Evolutionary conservation across 1,140 invertebrate genomes (phyloP).

Genomic region (Pseudomyrmex cubaensis): DNA sequence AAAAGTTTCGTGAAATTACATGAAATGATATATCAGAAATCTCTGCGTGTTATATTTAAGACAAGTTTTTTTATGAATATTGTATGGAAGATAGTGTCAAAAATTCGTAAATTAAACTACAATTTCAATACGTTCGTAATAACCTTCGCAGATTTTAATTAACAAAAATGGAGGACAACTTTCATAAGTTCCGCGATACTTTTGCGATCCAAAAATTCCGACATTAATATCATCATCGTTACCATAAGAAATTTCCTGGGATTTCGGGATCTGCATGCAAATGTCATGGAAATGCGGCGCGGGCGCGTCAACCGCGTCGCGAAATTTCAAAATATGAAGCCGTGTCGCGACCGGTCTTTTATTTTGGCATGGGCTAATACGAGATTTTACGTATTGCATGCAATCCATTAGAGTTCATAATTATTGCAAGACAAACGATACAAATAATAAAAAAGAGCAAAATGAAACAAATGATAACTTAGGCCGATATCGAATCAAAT

Average conservation of each 20-base stretch:
- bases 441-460: slow-evolving; percentile 8
- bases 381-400: slow-evolving; percentile 43
- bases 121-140: not conserved
- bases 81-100: not conserved
- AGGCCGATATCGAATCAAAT: too few relatives aligned
- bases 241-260: slow-evolving; percentile 45
- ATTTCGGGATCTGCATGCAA: slow-evolving; percentile 50
- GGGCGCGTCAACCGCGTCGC: slow-evolving; percentile 18
- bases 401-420: slow-evolving; percentile 27
- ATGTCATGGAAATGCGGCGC: slow-evolving; percentile 52
- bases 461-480: too few relatives aligned
- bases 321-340: slow-evolving; percentile 46
- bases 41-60: too few relatives aligned
- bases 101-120: not conserved
- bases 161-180: slow-evolving; percentile 23
- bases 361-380: slow-evolving; percentile 32
- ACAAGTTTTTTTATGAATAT: not conserved
- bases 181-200: slow-evolving; percentile 12
- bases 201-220: slow-evolving; percentile 33
- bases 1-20: not conserved
- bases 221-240: slow-evolving; percentile 48
- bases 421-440: slow-evolving; percentile 42
- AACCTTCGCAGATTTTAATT: slow-evolving; percentile 6
- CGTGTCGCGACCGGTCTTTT: slow-evolving; percentile 19
- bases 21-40: not conserved